Evolutionary conservation across 1,140 invertebrate species (phyloP), one percentile per base, ranked within the genome.

Genomic region (Drosophila auraria): DNA sequence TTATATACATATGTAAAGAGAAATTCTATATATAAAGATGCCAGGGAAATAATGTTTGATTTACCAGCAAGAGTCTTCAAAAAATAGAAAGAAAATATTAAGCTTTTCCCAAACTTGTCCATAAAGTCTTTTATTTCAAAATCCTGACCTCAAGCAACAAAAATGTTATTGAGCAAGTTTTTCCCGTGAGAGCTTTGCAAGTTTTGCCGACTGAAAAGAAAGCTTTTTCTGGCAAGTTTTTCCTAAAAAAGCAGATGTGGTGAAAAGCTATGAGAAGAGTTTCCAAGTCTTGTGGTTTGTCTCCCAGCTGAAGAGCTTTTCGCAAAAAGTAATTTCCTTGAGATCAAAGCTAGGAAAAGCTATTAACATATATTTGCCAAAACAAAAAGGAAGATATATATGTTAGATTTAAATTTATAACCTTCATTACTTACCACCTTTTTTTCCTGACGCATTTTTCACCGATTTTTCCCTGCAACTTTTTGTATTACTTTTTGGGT

Each of bases 121-220:
- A 3, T 20, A 50, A 45, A 58, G 20, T 40, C 42, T 76, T 50
- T 12, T 5, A 17, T 47, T 59, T 60, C 5, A 0, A 51, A 65
- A 69, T 57, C 79, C 75, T 82, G 80, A 82, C 74, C 74, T 36
- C n/a, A 23, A 56, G 8, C 70, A 83, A 79, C 57, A 53, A 47
- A 49, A 62, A 50, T 66, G 11, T 2, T 6, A 65, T 73, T 74
- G 51, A 12, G 8, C 17, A 42, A 17, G 45, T 56, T 40, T 12
- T 14, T 2, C n/a, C 5, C 12, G 38, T 1, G 2, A 15, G 0
- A 79, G 61, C 76, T 80, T 75, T 63, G 9, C 0, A 47, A 56
- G 50, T 33, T 62, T 8, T 12, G 0, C 23, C 14, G 2, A 12
- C 3, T n/a, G 2, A 0, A 0, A 14, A 20, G n/a, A 45, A 73